Evolutionary conservation across 2,797 vertebrate species (phyloP).

Genomic region (Myotis pilosus): DNA sequence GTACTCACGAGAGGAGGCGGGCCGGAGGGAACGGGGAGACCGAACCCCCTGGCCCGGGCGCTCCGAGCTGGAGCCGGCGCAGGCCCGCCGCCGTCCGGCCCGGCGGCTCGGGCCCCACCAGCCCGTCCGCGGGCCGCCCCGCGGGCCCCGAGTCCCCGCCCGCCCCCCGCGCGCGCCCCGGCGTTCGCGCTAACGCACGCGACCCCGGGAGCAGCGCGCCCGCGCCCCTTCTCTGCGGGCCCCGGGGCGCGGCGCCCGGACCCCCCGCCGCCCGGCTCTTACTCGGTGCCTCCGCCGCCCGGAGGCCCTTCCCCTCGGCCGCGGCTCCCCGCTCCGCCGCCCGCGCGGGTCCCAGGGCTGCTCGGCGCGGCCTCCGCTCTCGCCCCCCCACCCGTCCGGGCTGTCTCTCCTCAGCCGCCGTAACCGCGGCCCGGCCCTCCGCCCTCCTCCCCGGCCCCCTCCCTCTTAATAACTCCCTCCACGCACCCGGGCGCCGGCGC

Average conservation of each 20-base stretch:
- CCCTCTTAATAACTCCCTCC: slow-evolving; percentile 79
- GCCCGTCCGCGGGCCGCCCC: slow-evolving; percentile 37
- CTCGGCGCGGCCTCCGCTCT: slow-evolving; percentile 56
- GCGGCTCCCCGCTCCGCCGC: slow-evolving; percentile 26
- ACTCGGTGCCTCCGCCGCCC: slow-evolving; percentile 50
- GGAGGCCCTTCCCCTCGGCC: slow-evolving; percentile 15
- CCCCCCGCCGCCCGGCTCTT: not conserved
- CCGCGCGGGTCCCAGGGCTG: not conserved
- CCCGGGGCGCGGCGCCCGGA: not conserved
- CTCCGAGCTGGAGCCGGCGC: slow-evolving; percentile 36
- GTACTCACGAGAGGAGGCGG: slow-evolving; percentile 70
- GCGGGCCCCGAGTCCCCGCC: slow-evolving; percentile 16
- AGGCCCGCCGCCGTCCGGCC: slow-evolving; percentile 41
- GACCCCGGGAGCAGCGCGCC: slow-evolving; percentile 61
- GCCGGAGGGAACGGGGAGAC: slow-evolving; percentile 40
- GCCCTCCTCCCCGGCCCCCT: slow-evolving; percentile 60
- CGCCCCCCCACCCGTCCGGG: not conserved
- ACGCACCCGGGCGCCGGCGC: slow-evolving; percentile 59
- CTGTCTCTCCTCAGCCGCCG: slow-evolving; percentile 81
- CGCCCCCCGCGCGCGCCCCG: slow-evolving; percentile 37
- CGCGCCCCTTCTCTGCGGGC: not conserved
- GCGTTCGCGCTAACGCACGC: slow-evolving; percentile 52
- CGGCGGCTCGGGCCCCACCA: slow-evolving; percentile 42
- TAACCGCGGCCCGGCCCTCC: slow-evolving; percentile 71
- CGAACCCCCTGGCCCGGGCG: slow-evolving; percentile 57